These are phyloP conservation scores for Microplitis demolitor DNA, from an alignment of 1,140 invertebrate genomes.

Conservation along the genomic window DNA sequence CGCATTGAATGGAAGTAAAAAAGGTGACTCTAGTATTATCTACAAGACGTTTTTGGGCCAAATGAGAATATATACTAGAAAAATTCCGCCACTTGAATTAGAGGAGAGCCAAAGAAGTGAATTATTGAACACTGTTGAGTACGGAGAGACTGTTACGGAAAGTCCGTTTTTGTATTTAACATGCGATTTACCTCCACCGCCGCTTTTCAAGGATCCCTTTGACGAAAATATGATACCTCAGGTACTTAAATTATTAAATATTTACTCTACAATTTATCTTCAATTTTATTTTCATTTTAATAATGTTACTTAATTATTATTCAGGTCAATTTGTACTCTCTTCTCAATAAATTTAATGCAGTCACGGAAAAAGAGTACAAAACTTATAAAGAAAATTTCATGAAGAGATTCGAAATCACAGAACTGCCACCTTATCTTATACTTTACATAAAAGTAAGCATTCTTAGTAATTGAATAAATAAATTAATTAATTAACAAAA, in stretches of 20 bases:
- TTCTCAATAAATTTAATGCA: conserved; percentile 97
- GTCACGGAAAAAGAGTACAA: conserved; percentile 97
- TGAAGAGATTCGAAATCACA: conserved; percentile 96
- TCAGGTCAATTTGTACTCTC: conserved; percentile 89
- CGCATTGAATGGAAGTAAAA: conserved; percentile 86
- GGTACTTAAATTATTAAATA: conserved; percentile 58
- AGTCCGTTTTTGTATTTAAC: conserved; percentile 95
- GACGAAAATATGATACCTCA: conserved; percentile 99
- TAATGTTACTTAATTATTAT: conserved; percentile 37
- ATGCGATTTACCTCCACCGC: conserved; percentile 94
- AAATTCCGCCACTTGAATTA: conserved; percentile 91
- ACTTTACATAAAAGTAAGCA: conserved; percentile 85
- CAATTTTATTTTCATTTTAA: conserved; percentile 16
- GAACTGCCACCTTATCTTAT: conserved; percentile 96
- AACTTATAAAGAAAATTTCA: conserved; percentile 97
- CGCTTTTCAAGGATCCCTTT: conserved; percentile 96
- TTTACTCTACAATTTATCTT: background rate
- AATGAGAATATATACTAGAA: conserved; percentile 93
- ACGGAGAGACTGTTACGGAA: conserved; percentile 84
- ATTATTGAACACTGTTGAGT: conserved; percentile 82
- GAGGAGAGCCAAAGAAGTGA: conserved; percentile 86
- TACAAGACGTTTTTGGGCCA: conserved; percentile 94
- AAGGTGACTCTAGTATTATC: conserved; percentile 86
- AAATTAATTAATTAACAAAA: background rate
- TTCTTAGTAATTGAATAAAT: background rate